phyloP scores from a whole-genome alignment of 2,113 vertebrate species.

The Chaenocephalus aceratus region DNA sequence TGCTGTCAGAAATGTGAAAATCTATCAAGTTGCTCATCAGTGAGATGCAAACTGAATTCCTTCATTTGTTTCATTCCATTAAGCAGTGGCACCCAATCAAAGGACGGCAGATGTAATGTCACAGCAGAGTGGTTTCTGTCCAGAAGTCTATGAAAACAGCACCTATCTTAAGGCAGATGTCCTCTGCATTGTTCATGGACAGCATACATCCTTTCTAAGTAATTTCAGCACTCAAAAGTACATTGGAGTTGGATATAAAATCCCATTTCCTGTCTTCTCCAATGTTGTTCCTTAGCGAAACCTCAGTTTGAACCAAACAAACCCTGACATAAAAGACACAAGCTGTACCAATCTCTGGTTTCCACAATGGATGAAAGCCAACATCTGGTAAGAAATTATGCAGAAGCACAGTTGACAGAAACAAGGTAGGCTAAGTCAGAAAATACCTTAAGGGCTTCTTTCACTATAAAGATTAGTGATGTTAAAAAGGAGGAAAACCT shows the following conservation, averaged over 20 bases:
- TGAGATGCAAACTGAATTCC: constrained; percentile 23
- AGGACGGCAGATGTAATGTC: constrained; percentile 19
- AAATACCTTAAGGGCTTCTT: constrained; percentile 39
- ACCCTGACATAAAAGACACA: constrained; percentile 38
- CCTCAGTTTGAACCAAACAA: constrained; percentile 41
- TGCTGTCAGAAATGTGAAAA: constrained; percentile 38
- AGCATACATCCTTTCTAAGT: background rate
- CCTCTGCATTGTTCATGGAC: constrained; percentile 9
- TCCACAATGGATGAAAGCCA: constrained; percentile 37
- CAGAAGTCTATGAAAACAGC: constrained; percentile 7
- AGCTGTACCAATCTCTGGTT: constrained; percentile 45
- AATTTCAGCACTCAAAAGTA: constrained; percentile 8
- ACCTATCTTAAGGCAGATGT: constrained; percentile 8
- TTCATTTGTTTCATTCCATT: constrained; percentile 47
- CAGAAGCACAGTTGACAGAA: constrained; percentile 48
- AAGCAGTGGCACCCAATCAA: constrained; percentile 41
- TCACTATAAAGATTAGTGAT: constrained; percentile 29
- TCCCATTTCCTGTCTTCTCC: constrained; percentile 3
- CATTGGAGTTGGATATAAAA: background rate
- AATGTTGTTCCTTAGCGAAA: constrained; percentile 14
- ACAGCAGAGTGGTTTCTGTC: constrained; percentile 8
- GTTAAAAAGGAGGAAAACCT: constrained; percentile 28
- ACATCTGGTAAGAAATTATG: constrained; percentile 52
- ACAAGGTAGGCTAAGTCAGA: constrained; percentile 47
- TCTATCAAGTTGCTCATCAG: constrained; percentile 32